Base-by-base conservation (phyloP, 2,888 invertebrate species). In the Sesamia inferens region DNA sequence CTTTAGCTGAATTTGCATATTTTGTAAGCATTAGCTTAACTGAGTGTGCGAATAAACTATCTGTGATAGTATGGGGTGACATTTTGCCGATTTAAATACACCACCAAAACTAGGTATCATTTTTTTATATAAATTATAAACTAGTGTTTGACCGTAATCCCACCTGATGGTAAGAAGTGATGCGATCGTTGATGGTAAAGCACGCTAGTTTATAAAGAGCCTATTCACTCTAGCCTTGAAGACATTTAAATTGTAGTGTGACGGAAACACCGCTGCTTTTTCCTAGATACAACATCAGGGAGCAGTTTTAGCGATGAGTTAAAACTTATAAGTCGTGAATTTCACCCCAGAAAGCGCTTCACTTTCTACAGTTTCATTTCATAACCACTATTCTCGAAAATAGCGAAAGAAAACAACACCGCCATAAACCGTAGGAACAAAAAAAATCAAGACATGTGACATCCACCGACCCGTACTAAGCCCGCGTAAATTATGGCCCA, bases 1-100 rank as follows among this genome's bases (percentile, higher is more conserved):
- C 96, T 96, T 96, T 94, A 68, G 76, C n/a, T 24, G 59, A 63
- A 94, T 96, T 96, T 91, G 92, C 96, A 96, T 96, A 93, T 63
- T 75, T 78, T 88, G 89, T 87, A 90, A 85, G 87, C 88, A 85
- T 74, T 62, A 75, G 78, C 74, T 81, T 81, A 79, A 71, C 63
- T 4, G 63, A 84, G 31, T 74, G 68, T 74, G 62, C 63, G 66
- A 69, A 74, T 79, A n/a, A 69, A 72, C 65, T 82, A 71, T 86
- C 67, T 66, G 24, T n/a, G 8, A 48, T 74, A 11, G 7, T 19
- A 31, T 39, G 48, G 85, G 78, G 79, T 79, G 82, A 71, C 59
- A 74, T 71, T 11, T 63, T 71, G 62, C 39, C 16, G 58, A 66
- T 63, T 71, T 68, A 2, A 55, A 42, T 48, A 22, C 22, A 31